Evolutionary conservation across 1,140 invertebrate species (phyloP), one percentile per base, ranked within the genome.

Genomic region (Heliconius congener): DNA sequence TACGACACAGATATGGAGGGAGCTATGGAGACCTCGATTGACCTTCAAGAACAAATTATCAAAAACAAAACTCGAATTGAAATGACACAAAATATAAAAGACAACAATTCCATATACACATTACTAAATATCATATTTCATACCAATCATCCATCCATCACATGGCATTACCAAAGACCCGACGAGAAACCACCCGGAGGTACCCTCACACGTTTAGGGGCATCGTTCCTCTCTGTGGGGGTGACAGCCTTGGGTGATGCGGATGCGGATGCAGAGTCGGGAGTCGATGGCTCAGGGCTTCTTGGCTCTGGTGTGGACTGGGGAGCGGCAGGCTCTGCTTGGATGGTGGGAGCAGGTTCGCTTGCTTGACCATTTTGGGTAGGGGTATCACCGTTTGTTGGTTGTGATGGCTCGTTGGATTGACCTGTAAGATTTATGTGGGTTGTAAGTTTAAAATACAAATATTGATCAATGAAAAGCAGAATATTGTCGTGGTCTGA

Each of bases 161-260:
- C 23, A 50, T 11, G 72, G 66, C 39, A 74, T 95, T 95, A 96
- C 95, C 95, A 96, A 27, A 96, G 91, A 8, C 95, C 95, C 0
- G 95, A 95, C 5, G 95, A 95, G 85, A 95, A 96, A 4, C 95
- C 95, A 70, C 95, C 95, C 6, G 95, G 95, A 9, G 95, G 95
- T n/a, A 95, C 95, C 72, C 95, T 92, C 16, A 90, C 90, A 80
- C 95, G 93, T 78, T 88, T 92, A 8, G 91, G 90, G 2, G 91
- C 75, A 66, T 92, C 92, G 13, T 79, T 81, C 74, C 82, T 87
- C 79, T 83, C 83, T 0, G 87, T 83, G 11, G 83, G 84, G 57
- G 83, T 84, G 18, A 85, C 85, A 1, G 81, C 81, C 66, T 85
- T 86, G 27, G 85, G 82, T 71, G 81, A 52, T 27, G 84, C 86